Evolutionary conservation across 2,888 invertebrate species (phyloP).

Genomic region (Lucinisca nassula): DNA sequence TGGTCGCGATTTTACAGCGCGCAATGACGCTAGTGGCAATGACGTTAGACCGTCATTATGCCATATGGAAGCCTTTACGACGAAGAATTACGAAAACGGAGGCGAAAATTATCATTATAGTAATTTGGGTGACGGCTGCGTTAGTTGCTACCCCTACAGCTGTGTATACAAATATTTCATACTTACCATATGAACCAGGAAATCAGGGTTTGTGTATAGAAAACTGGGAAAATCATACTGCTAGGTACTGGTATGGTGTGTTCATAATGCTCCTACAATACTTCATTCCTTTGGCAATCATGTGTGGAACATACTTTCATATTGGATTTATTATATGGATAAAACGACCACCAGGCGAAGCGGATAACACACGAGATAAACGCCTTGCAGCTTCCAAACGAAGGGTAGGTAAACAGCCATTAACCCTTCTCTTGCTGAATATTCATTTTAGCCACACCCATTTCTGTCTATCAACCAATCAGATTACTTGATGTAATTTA

Average conservation of each 20-base stretch:
- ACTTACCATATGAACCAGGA: slow-evolving; percentile 56
- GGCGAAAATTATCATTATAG: slow-evolving; percentile 91
- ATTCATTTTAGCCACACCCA: too few species aligned
- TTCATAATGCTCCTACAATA: slow-evolving; percentile 93
- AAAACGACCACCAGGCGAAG: slow-evolving; percentile 95
- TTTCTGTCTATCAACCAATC: too few species aligned
- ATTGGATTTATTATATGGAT: slow-evolving; percentile 96
- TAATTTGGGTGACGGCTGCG: slow-evolving; percentile 93
- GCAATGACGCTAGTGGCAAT: slow-evolving; percentile 97
- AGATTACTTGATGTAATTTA: too few species aligned
- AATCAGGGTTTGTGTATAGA: slow-evolving; percentile 76
- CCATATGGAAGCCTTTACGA: slow-evolving; percentile 95
- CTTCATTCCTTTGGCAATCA: slow-evolving; percentile 93
- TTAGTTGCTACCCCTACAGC: slow-evolving; percentile 94
- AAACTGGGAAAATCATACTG: slow-evolving; percentile 69
- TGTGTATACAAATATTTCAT: slow-evolving; percentile 90
- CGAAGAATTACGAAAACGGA: slow-evolving; percentile 93
- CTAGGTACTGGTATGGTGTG: slow-evolving; percentile 91
- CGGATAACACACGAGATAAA: slow-evolving; percentile 94
- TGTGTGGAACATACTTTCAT: slow-evolving; percentile 95
- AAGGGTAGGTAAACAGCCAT: too few species aligned
- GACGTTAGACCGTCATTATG: slow-evolving; percentile 96
- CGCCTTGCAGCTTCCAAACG: slow-evolving; percentile 95
- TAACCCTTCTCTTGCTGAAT: too few species aligned
- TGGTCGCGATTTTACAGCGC: slow-evolving; percentile 90